Conservation (phyloP, 2,888 invertebrate genomes). For the Stictocephala bisonia region DNA sequence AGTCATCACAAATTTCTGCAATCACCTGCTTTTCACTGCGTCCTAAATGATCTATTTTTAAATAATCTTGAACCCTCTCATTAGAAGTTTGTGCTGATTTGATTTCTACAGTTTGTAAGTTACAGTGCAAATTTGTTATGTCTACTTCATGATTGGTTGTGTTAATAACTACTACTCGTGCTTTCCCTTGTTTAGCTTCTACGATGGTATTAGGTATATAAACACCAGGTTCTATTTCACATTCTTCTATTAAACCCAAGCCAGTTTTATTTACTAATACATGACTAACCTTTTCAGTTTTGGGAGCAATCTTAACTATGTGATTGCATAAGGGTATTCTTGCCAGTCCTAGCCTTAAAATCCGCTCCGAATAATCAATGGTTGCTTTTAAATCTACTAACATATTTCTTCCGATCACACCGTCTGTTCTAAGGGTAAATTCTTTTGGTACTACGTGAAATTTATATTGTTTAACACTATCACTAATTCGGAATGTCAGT, state of each 20-base stretch:
- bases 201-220: not conserved
- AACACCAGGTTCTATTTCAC: not conserved
- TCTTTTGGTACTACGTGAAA: no score
- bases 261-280: not conserved
- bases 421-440: not conserved
- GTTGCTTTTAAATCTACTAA: not conserved
- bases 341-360: constrained; percentile 3
- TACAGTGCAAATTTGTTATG: not conserved
- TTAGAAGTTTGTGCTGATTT: not conserved
- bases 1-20: not conserved
- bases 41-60: not conserved
- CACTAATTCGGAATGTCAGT: no score
- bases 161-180: not conserved
- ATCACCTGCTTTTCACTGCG: not conserved
- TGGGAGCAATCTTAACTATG: not conserved
- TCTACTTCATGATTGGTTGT: no score
- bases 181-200: not conserved
- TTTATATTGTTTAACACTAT: no score
- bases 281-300: not conserved
- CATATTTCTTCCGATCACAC: not conserved
- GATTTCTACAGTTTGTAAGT: not conserved
- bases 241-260: not conserved
- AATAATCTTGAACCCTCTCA: not conserved
- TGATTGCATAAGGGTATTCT: not conserved
- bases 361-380: not conserved